A percentile compares a stretch with the other conserved stretches of the same genome.
These are phyloP conservation scores for Andrena bicolor DNA, from an alignment of 2,888 invertebrate species.

Conservation along the genomic window DNA sequence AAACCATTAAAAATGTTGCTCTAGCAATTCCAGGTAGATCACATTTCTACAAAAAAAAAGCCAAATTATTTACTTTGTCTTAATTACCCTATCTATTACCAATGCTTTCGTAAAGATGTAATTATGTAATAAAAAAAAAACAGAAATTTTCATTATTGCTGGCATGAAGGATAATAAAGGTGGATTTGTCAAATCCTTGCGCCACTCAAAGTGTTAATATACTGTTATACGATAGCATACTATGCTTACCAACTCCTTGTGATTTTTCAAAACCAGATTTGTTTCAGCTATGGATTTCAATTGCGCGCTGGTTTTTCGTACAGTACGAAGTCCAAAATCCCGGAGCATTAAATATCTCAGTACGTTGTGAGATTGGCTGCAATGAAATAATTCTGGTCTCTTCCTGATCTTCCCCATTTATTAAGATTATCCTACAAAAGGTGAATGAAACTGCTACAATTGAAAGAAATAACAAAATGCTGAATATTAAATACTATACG, in stretches of 20 bases:
- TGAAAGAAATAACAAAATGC: background rate
- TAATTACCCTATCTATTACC: no score
- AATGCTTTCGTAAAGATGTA: no score
- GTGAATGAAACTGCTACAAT: slow-evolving; percentile 1
- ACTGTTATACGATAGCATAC: background rate
- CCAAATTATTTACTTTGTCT: background rate
- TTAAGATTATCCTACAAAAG: slow-evolving; percentile 19
- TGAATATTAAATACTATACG: background rate
- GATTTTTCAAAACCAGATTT: slow-evolving; percentile 87
- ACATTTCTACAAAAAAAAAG: slow-evolving; percentile 87
- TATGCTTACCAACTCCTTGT: slow-evolving; percentile 87
- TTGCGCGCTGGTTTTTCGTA: slow-evolving; percentile 85
- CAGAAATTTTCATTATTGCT: no score
- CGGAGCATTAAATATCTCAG: slow-evolving; percentile 79
- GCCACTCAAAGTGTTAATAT: no score
- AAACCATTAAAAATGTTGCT: slow-evolving; percentile 94
- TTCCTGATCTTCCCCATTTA: slow-evolving; percentile 76
- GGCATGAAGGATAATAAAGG: no score
- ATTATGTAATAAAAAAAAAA: no score
- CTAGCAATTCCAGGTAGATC: slow-evolving; percentile 91
- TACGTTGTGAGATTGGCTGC: slow-evolving; percentile 74
- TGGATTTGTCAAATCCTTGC: no score
- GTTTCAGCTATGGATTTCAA: slow-evolving; percentile 89
- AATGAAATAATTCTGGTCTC: slow-evolving; percentile 62
- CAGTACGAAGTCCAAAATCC: slow-evolving; percentile 77